A percentile compares a stretch with the other conserved stretches of the same genome.
phyloP scores from a whole-genome alignment of 64 coral and sea anemone genomes.

The Montipora capricornis region DNA sequence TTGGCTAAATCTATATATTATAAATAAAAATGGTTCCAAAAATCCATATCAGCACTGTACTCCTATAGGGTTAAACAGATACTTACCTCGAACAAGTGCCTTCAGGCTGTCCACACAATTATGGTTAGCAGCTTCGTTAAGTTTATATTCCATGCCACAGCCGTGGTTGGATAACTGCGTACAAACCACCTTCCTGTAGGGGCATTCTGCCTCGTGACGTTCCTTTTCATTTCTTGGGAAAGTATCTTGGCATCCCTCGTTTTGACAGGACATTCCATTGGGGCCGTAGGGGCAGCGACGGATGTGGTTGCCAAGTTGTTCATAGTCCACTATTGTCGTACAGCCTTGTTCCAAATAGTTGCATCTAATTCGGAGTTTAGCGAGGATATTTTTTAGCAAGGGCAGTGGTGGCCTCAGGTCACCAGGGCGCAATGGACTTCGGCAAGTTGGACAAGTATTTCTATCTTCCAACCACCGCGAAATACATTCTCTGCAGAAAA shows the following conservation, averaged over 20 bases:
- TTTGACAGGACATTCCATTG: not conserved
- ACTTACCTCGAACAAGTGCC: not conserved
- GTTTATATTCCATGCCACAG: conserved; percentile 47
- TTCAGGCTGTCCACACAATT: conserved; percentile 35
- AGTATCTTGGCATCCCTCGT: conserved; percentile 31
- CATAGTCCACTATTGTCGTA: conserved; percentile 10
- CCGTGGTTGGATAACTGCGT: not conserved
- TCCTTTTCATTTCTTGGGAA: conserved; percentile 29
- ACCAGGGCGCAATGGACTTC: conserved; percentile 5
- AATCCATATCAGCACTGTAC: no score
- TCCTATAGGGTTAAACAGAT: not conserved
- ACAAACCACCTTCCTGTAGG: conserved; percentile 25
- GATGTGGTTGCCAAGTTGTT: conserved; percentile 13
- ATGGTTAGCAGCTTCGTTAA: conserved; percentile 22
- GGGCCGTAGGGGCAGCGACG: conserved; percentile 4
- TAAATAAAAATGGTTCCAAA: no score
- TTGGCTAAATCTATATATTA: no score
- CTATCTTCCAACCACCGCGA: conserved; percentile 49
- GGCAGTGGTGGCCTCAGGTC: conserved; percentile 44
- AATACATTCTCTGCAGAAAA: conserved; percentile 76
- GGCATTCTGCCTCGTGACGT: conserved; percentile 37
- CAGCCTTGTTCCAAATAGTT: conserved; percentile 37
- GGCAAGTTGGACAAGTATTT: conserved; percentile 68
- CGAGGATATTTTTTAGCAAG: conserved; percentile 63
- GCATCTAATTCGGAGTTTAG: conserved; percentile 55